phyloP scores from a whole-genome alignment of 2,888 invertebrate species.

The Xestia c-nigrum region DNA sequence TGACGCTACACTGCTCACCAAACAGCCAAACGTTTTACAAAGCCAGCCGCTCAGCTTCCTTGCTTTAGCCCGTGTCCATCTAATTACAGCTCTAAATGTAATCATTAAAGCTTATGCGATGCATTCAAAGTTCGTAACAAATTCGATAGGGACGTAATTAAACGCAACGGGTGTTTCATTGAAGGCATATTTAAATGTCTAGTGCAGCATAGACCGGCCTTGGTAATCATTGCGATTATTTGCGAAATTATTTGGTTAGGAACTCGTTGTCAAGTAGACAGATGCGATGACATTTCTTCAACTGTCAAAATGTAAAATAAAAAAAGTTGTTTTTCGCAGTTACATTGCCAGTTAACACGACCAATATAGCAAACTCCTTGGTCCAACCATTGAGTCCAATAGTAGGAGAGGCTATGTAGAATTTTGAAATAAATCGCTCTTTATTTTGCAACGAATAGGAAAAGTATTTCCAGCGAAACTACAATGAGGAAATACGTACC shows the following conservation, averaged over 20 bases:
- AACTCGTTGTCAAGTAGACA: constrained; percentile 7
- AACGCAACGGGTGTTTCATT: not conserved
- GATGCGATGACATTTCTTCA: not conserved
- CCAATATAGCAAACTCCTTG: not conserved
- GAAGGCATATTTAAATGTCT: not conserved
- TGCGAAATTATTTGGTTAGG: too few relatives aligned
- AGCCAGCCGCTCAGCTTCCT: not conserved
- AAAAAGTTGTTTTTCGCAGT: not conserved
- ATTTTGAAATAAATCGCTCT: not conserved
- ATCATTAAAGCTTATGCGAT: constrained; percentile 4
- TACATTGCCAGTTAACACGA: not conserved
- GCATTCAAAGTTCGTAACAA: not conserved
- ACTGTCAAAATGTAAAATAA: not conserved
- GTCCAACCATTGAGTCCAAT: not conserved
- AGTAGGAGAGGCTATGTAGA: not conserved
- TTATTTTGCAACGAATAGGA: not conserved
- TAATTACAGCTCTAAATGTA: not conserved
- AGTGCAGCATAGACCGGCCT: not conserved
- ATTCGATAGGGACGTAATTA: not conserved
- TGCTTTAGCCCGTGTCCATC: not conserved
- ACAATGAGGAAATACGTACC: not conserved
- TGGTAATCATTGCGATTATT: constrained; percentile 6
- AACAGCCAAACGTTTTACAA: not conserved
- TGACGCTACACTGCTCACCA: not conserved
- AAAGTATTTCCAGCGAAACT: not conserved